Conservation (phyloP, 2,113 vertebrate genomes). For the Pleuronectes platessa region DNA sequence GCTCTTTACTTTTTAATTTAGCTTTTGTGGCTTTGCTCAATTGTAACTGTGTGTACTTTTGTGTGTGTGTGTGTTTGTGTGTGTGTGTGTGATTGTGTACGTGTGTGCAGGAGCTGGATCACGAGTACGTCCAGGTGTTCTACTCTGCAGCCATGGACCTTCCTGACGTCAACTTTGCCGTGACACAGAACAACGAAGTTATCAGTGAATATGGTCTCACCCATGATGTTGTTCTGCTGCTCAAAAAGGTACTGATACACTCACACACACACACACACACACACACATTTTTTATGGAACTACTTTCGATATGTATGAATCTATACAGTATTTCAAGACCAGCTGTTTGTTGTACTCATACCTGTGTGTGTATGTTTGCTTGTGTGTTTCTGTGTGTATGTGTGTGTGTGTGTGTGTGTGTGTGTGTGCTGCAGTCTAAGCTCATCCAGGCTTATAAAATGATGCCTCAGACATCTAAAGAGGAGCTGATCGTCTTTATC, state of each 20-base stretch:
- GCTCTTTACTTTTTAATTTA: neutral
- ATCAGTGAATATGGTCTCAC: constrained; percentile 76
- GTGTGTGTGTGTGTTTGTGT: constrained; percentile 43
- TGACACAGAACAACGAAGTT: constrained; percentile 76
- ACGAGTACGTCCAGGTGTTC: constrained; percentile 80
- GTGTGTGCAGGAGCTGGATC: constrained; percentile 82
- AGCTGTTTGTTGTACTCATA: too few species aligned
- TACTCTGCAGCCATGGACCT: constrained; percentile 82
- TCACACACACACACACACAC: constrained; percentile 1
- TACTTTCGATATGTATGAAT: too few species aligned
- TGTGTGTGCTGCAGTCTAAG: constrained; percentile 59
- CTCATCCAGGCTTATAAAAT: constrained; percentile 70
- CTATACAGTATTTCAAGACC: too few species aligned
- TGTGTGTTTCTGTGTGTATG: neutral
- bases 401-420: constrained; percentile 9
- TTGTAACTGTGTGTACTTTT: constrained; percentile 37
- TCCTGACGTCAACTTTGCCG: constrained; percentile 87
- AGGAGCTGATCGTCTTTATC: constrained; percentile 72
- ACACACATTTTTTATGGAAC: neutral
- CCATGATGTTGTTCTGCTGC: constrained; percentile 83
- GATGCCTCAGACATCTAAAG: constrained; percentile 65
- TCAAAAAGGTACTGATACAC: constrained; percentile 84
- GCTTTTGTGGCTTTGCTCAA: neutral
- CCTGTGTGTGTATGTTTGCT: neutral
- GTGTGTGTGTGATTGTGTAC: constrained; percentile 51